These are phyloP conservation scores for Mirza zaza DNA, from an alignment of 2,113 vertebrate genomes.

Conservation along the genomic window DNA sequence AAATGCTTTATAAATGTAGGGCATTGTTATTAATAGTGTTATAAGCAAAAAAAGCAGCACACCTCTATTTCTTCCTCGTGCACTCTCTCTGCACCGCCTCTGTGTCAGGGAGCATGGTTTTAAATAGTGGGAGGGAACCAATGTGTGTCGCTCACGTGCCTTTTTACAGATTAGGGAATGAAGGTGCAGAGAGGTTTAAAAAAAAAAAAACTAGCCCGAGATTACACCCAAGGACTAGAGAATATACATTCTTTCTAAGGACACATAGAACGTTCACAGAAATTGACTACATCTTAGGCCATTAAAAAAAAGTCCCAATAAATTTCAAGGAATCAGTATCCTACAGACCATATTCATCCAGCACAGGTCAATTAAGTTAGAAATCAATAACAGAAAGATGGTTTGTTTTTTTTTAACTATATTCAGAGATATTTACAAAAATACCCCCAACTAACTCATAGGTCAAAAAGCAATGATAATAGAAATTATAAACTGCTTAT, in stretches of 20 bases:
- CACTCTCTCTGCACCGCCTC: neutral
- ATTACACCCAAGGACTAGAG: neutral
- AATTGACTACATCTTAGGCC: neutral
- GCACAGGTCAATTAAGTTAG: neutral
- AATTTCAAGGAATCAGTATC: neutral
- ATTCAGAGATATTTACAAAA: conserved; percentile 5
- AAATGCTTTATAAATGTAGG: neutral
- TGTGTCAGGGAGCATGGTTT: neutral
- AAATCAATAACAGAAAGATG: conserved; percentile 28
- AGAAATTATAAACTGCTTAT: conserved; percentile 57
- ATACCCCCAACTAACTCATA: neutral
- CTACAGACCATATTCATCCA: neutral
- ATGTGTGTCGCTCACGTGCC: neutral
- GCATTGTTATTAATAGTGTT: neutral
- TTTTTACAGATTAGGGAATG: neutral
- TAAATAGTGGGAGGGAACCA: neutral
- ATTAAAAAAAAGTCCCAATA: neutral
- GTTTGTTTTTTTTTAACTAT: neutral
- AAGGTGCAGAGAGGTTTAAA: neutral
- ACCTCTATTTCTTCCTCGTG: neutral
- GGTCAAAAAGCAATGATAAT: conserved; percentile 44
- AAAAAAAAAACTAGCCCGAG: neutral
- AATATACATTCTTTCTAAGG: neutral
- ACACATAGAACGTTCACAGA: neutral
- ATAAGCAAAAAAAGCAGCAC: neutral